Conservation (phyloP, 2,113 vertebrate genomes). For the Chlamydotis undulata region DNA sequence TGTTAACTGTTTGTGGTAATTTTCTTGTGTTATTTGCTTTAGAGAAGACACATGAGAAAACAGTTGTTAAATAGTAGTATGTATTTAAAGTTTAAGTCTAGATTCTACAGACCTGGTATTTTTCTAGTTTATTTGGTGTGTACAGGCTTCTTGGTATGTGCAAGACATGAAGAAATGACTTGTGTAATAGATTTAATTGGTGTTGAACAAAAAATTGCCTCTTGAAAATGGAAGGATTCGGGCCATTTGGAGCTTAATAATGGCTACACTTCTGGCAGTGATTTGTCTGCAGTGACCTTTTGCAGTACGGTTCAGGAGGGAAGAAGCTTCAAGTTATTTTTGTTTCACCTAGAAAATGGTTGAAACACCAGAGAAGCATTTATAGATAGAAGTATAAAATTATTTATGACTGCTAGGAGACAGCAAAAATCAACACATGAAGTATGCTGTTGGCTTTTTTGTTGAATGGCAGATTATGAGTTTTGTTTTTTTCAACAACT, state of each 20-base stretch:
- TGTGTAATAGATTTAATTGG: background rate
- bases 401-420: background rate
- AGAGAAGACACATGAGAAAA: background rate
- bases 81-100: background rate
- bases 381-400: background rate
- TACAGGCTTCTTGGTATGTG: background rate
- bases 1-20: background rate
- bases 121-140: background rate
- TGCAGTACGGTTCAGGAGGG: background rate
- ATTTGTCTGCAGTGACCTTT: conserved; percentile 14
- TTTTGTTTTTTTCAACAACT: background rate
- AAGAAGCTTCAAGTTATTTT: conserved; percentile 17
- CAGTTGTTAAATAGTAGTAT: background rate
- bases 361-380: background rate
- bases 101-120: background rate
- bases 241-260: background rate
- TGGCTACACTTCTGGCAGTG: background rate
- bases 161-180: background rate
- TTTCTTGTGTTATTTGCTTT: background rate
- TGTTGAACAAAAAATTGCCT: background rate
- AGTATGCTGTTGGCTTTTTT: background rate
- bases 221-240: background rate
- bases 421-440: background rate
- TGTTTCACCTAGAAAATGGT: background rate
- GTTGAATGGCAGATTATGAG: background rate